Evolutionary conservation across 1,140 invertebrate species (phyloP), one percentile per base, ranked within the genome.

Genomic region (Parapsyche elsis): DNA sequence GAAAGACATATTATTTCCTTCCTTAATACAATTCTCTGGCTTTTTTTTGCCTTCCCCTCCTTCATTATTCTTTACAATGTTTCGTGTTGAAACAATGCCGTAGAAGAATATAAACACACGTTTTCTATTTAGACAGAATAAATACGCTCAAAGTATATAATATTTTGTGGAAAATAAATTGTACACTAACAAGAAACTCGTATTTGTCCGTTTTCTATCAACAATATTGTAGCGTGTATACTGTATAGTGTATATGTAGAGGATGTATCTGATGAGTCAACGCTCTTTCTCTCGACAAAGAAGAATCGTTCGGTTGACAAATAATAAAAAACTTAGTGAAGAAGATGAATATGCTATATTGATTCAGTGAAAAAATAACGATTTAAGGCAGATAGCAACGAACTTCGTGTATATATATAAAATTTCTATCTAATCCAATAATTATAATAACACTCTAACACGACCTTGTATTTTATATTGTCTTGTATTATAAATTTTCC

Each of bases 1-100:
- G 57, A 61, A 57, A 61, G 57, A 61, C 57, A 61, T 61, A 61
- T 61, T 61, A 61, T 61, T 61, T 61, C 57, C 57, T 61, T 61
- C 57, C 57, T 21, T 61, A 61, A 61, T 61, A 61, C 57, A 61
- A 61, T 61, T 61, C 57, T 61, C 16, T 61, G 9, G 10, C 19
- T 61, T 61, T 19, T 61, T 19, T 61, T 61, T 57, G 4, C n/a
- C 2, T 23, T 70, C 24, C 26, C 14, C 7, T 23, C 64, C 14
- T 30, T 71, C 67, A 30, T 71, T 45, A 30, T 71, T 71, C 67
- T 71, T 38, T 38, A 16, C 10, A 30, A 71, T 45, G 26, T 26
- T 12, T 30, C 21, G 30, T 21, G 14, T 5, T n/a, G 10, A 1
- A 14, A 30, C 38, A 14, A 0, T 71, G 10, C 21, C 7, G 7